Conservation (phyloP, 2,888 invertebrate genomes). For the Alloscopus bannaensis region DNA sequence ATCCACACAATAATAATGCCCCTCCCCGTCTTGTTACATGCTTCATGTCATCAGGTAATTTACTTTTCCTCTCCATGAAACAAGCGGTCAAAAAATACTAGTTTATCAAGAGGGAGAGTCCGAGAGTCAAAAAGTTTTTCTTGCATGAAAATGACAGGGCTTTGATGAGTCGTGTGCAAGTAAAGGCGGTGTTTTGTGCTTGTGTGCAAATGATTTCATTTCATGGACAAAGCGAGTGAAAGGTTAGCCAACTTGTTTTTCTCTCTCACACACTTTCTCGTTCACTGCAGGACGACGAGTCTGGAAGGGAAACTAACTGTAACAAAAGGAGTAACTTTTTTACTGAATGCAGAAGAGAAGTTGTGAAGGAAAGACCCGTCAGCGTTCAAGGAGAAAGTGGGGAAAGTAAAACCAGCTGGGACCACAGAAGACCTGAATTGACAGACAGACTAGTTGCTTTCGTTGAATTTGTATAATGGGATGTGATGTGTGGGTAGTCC, state of each 20-base stretch:
- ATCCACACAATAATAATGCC: too few relatives aligned
- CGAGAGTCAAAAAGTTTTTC: slow-evolving; percentile 39
- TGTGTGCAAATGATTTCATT: not conserved
- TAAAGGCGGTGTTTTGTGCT: too few relatives aligned
- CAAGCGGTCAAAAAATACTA: not conserved
- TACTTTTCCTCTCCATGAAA: not conserved
- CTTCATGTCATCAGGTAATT: too few relatives aligned
- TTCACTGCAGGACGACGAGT: not conserved
- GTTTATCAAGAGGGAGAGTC: not conserved
- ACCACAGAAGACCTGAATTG: slow-evolving; percentile 51
- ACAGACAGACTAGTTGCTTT: slow-evolving; percentile 49
- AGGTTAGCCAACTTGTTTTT: too few relatives aligned
- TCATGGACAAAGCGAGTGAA: too few relatives aligned
- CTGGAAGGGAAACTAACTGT: not conserved
- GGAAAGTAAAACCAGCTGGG: slow-evolving; percentile 31
- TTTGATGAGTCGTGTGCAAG: slow-evolving; percentile 46
- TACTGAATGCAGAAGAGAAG: too few relatives aligned
- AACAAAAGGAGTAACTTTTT: too few relatives aligned
- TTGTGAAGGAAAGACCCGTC: slow-evolving; percentile 14
- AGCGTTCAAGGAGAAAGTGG: slow-evolving; percentile 32
- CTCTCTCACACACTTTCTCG: not conserved
- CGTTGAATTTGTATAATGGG: slow-evolving; percentile 49
- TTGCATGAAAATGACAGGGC: slow-evolving; percentile 59
- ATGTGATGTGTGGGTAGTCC: slow-evolving; percentile 28
- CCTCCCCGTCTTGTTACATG: too few relatives aligned